Conservation (phyloP, 2,797 vertebrate genomes). For the Acrocephalus scirpaceus region DNA sequence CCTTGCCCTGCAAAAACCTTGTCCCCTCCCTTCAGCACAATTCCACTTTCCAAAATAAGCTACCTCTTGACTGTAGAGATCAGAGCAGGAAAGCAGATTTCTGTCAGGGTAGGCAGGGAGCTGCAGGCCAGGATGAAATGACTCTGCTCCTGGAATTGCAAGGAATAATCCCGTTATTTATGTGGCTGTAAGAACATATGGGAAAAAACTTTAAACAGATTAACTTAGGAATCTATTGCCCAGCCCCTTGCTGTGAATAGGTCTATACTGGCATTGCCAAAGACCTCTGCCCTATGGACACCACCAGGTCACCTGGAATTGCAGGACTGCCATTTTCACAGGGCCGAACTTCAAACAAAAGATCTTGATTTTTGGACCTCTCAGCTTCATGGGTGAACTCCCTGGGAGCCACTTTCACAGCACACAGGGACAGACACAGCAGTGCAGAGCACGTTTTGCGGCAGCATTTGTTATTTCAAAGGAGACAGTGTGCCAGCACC, state of each 20-base stretch:
- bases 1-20: neutral
- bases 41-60: neutral
- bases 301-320: neutral
- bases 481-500: slow-evolving; percentile 31
- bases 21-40: neutral
- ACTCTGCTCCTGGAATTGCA: neutral
- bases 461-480: slow-evolving; percentile 1
- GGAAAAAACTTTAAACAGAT: neutral
- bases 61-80: neutral
- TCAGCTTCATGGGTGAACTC: neutral
- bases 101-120: neutral
- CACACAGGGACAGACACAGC: neutral
- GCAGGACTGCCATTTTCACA: neutral
- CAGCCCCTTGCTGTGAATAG: neutral
- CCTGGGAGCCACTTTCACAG: neutral
- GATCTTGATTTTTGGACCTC: neutral
- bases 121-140: neutral
- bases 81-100: neutral
- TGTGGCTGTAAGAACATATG: neutral
- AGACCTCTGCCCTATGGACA: neutral
- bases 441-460: neutral
- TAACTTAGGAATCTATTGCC: neutral
- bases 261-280: neutral
- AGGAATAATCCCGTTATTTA: neutral
- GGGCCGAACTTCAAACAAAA: neutral